phyloP scores from a whole-genome alignment of 1,140 invertebrate genomes.

The Eulimnadia texana region DNA sequence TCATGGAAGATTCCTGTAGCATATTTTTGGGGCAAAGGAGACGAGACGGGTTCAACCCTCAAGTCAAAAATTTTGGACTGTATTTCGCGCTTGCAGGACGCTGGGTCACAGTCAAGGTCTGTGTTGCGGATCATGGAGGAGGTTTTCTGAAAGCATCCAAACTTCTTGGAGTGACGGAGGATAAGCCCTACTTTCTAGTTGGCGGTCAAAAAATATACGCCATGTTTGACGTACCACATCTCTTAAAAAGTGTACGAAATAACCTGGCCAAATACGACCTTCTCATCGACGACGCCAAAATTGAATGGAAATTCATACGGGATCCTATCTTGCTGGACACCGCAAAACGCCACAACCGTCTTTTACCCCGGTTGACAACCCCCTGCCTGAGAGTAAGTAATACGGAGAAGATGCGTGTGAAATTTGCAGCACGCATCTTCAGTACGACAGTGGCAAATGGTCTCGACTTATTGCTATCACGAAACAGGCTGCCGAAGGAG shows the following conservation, averaged over 20 bases:
- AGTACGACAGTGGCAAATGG: neutral
- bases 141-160: neutral
- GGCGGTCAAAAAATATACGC: neutral
- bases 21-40: neutral
- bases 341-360: neutral
- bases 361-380: neutral
- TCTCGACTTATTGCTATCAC: too few relatives aligned
- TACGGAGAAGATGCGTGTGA: neutral
- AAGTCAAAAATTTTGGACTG: neutral
- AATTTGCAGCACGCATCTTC: neutral
- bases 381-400: neutral
- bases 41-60: neutral
- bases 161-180: neutral
- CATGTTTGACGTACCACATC: neutral
- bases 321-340: neutral
- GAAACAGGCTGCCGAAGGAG: too few relatives aligned
- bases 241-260: neutral
- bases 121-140: neutral
- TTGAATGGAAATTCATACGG: neutral
- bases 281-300: neutral
- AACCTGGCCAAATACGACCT: neutral
- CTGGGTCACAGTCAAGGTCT: neutral
- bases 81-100: neutral
- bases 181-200: neutral
- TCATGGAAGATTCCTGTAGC: neutral